Conservation (phyloP, 2,888 invertebrate genomes). For the Apomyelois bistriatella region DNA sequence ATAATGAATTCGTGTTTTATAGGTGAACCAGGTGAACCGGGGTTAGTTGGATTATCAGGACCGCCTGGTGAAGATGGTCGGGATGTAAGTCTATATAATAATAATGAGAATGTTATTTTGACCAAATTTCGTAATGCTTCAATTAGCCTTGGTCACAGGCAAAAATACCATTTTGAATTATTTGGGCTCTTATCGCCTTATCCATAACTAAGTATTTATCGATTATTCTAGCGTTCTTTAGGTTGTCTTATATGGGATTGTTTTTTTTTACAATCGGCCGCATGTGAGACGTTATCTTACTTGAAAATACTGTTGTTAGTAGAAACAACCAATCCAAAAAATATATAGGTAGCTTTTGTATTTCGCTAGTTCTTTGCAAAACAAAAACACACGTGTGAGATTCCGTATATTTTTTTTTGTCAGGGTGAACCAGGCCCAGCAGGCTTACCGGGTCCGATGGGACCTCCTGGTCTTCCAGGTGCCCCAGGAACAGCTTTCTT, state of each 20-base stretch:
- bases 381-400: background rate
- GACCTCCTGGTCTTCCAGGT: slow-evolving; percentile 57
- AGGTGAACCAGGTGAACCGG: slow-evolving; percentile 54
- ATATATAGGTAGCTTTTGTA: no score
- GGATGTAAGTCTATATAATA: slow-evolving; percentile 45
- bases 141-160: background rate
- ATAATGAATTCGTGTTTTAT: background rate
- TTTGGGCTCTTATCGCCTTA: background rate
- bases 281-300: no score
- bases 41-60: slow-evolving; percentile 50
- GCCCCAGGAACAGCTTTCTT: slow-evolving; percentile 49
- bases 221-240: no score
- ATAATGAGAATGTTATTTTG: no score
- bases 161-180: background rate
- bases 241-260: no score
- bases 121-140: no score
- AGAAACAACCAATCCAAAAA: no score
- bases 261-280: no score
- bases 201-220: no score
- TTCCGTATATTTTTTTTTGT: background rate
- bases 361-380: no score
- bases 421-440: slow-evolving; percentile 1
- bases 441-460: slow-evolving; percentile 59
- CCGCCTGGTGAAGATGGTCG: slow-evolving; percentile 45
- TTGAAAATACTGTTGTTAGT: no score